Evolutionary conservation across 1,140 invertebrate species (phyloP), one percentile per base, ranked within the genome.

Genomic region (Drosophila subpulchrella): DNA sequence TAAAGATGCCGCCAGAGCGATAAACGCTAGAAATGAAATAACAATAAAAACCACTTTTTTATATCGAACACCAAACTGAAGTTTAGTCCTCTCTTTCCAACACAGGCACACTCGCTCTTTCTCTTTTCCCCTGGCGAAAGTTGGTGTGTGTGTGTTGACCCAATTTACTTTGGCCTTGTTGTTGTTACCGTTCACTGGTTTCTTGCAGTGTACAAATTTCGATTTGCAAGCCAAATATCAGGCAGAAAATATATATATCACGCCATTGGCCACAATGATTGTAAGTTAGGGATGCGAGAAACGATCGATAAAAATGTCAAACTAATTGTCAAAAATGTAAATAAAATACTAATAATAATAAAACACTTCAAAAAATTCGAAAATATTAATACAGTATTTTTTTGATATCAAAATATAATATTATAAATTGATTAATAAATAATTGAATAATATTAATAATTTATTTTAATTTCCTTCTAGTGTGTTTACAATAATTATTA

Each of bases 11-110:
- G 65, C 73, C 73, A 71, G 76, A 77, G 51, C 84, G 83, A 88
- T 88, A 88, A 88, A 74, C 80, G 84, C 67, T 83, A 70, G 76
- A 88, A 89, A 89, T 89, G 73, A 83, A 88, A 89, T 88, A 88
- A 89, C 85, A 89, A 88, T 80, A 88, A 88, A 88, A 88, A 67
- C 58, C 80, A 78, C 80, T 88, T 88, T 88, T 83, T 89, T 88
- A 62, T 73, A 66, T 77, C 81, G 83, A 78, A 75, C 81, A 60
- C 20, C 42, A 47, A 75, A 68, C 78, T 63, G 41, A 74, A 47
- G 55, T 50, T 63, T 15, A 42, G 39, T 44, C 50, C 32, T 42
- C 32, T 53, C 55, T 55, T 41, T 47, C 8, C 11, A 54, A 41
- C 15, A 11, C n/a, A n/a, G n/a, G n/a, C n/a, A n/a, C 32, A 7